Evolutionary conservation across 1,140 invertebrate species (phyloP).

Genomic region (Diorhabda sublineata): DNA sequence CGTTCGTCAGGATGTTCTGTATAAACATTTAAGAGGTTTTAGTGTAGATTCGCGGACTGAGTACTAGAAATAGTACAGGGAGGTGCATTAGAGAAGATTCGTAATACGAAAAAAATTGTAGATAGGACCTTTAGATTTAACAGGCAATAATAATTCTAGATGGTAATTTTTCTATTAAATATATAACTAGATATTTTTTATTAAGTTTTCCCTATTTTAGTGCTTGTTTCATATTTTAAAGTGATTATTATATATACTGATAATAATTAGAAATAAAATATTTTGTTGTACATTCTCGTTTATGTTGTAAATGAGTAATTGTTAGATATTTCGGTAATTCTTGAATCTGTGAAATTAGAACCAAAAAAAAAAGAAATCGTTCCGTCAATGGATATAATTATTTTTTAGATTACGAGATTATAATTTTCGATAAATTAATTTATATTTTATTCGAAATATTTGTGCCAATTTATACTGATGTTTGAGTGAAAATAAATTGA

Average conservation of each 20-base stretch:
- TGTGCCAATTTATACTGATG: conserved; percentile 36
- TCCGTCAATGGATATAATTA: conserved; percentile 2
- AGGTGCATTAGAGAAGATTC: neutral
- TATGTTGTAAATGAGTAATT: conserved; percentile 11
- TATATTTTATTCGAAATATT: conserved; percentile 23
- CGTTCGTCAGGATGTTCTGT: too few species aligned
- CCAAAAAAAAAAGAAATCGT: conserved; percentile 16
- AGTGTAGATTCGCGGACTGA: too few species aligned
- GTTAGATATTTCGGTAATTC: conserved; percentile 18
- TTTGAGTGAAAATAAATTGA: conserved; percentile 22
- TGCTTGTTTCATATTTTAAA: conserved; percentile 20
- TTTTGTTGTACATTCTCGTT: conserved; percentile 22
- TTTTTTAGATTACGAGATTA: conserved; percentile 16
- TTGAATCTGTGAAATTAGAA: conserved; percentile 15
- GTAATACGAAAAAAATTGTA: neutral
- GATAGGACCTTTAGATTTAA: neutral
- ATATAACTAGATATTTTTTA: conserved; percentile 10
- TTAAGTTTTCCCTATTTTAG: conserved; percentile 18
- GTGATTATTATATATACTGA: conserved; percentile 16
- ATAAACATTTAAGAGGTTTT: too few species aligned
- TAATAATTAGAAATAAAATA: conserved; percentile 14
- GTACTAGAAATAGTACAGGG: too few species aligned
- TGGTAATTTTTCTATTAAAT: conserved; percentile 7
- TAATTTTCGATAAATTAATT: conserved; percentile 11
- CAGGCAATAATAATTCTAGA: neutral